Percentiles rank a stretch among this genome's conserved stretches.
Evolutionary conservation across 2,797 vertebrate genomes (phyloP).

Genomic region (Hirundo rustica): DNA sequence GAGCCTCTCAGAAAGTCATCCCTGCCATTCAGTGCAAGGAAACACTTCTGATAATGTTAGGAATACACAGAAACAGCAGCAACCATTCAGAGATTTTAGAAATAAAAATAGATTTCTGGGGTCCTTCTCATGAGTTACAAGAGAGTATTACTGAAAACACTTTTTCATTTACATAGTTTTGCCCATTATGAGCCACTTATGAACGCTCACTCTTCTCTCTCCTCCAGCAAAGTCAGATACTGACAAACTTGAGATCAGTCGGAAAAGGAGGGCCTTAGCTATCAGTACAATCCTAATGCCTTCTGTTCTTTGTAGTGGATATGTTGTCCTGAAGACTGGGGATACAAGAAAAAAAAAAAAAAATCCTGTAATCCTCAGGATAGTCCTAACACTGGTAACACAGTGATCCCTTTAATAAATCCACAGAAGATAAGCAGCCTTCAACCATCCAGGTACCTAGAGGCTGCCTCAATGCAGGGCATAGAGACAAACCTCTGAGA

Average conservation of each 20-base stretch:
- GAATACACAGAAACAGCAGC: background rate
- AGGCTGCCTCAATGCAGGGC: background rate
- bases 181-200: background rate
- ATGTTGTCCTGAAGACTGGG: background rate
- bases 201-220: background rate
- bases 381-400: background rate
- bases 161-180: background rate
- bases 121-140: background rate
- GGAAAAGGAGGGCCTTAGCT: background rate
- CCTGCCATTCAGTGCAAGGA: background rate
- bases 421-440: background rate
- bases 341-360: background rate
- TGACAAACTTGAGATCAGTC: background rate
- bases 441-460: background rate
- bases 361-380: background rate
- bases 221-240: background rate
- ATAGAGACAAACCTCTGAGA: background rate
- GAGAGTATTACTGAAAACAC: background rate
- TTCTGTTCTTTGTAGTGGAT: background rate
- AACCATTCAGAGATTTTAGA: background rate
- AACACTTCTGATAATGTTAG: background rate
- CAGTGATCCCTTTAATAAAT: background rate
- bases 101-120: background rate
- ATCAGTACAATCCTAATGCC: too few relatives aligned
- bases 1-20: background rate